phyloP scores from a whole-genome alignment of 2,797 vertebrate species.

The Xiphorhynchus erythropygius region DNA sequence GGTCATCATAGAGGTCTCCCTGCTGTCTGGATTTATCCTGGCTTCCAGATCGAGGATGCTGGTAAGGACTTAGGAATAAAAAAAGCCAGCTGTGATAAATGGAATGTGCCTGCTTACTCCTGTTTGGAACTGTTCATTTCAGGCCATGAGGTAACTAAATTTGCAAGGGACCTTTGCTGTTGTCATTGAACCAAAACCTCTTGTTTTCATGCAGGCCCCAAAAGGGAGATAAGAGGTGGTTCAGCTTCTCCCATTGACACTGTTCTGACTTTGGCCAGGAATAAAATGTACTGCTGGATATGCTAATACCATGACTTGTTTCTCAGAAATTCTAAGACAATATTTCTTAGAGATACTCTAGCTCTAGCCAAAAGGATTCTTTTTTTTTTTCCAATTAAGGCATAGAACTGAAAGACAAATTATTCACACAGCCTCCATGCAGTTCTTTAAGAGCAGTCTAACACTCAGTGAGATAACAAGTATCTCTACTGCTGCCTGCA shows the following conservation, averaged over 20 bases:
- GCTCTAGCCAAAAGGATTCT: neutral
- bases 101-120: neutral
- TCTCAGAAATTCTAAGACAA: neutral
- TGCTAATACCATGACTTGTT: neutral
- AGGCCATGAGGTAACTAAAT: neutral
- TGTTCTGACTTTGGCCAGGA: neutral
- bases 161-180: neutral
- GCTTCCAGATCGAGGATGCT: neutral
- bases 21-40: slow-evolving; percentile 61
- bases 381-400: neutral
- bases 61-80: slow-evolving; percentile 20
- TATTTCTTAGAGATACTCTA: neutral
- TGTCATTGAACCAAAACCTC: neutral
- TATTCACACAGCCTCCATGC: neutral
- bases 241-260: neutral
- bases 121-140: neutral
- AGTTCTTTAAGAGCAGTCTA: neutral
- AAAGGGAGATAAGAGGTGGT: neutral
- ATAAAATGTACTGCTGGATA: neutral
- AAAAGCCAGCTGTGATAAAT: neutral
- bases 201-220: neutral
- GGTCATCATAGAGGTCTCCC: slow-evolving; percentile 70
- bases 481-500: neutral
- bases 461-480: neutral
- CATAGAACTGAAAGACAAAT: neutral